Conservation (phyloP, 2,113 vertebrate species). For the Corydoras sp. region DNA sequence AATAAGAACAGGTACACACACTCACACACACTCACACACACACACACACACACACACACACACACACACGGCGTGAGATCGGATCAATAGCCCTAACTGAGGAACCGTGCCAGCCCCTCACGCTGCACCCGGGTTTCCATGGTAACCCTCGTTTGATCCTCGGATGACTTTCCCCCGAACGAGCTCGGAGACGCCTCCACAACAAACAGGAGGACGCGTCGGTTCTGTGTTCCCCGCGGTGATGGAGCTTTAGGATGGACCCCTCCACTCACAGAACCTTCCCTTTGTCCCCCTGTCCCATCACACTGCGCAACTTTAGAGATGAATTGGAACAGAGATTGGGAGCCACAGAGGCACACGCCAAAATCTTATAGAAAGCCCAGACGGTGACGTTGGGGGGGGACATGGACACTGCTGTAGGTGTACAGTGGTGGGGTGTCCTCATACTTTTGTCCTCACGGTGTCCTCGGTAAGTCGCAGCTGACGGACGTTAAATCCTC, state of each 20-base stretch:
- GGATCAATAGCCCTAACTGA: slow-evolving; percentile 23
- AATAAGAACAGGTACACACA: slow-evolving; percentile 84
- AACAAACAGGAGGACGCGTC: slow-evolving; percentile 6
- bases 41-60: background rate
- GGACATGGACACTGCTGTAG: too few relatives aligned
- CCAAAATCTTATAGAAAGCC: too few relatives aligned
- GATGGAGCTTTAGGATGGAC: background rate
- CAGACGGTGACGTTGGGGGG: too few relatives aligned
- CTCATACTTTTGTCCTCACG: too few relatives aligned
- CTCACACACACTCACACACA: slow-evolving; percentile 19
- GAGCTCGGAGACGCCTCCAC: background rate
- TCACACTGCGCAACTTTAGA: too few relatives aligned
- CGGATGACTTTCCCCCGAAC: slow-evolving; percentile 18
- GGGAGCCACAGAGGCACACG: too few relatives aligned
- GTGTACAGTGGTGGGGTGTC: too few relatives aligned
- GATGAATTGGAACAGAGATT: too few relatives aligned
- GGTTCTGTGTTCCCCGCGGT: slow-evolving; percentile 11
- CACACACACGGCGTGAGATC: slow-evolving; percentile 11
- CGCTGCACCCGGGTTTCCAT: slow-evolving; percentile 23
- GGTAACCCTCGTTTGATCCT: slow-evolving; percentile 29
- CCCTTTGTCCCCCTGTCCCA: too few relatives aligned
- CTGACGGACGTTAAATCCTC: too few relatives aligned
- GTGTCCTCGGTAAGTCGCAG: too few relatives aligned
- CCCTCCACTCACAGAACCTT: too few relatives aligned
- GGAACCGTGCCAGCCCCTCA: slow-evolving; percentile 10